Conservation (phyloP, 2,113 vertebrate species). For the Campylorhamphus procurvoides region DNA sequence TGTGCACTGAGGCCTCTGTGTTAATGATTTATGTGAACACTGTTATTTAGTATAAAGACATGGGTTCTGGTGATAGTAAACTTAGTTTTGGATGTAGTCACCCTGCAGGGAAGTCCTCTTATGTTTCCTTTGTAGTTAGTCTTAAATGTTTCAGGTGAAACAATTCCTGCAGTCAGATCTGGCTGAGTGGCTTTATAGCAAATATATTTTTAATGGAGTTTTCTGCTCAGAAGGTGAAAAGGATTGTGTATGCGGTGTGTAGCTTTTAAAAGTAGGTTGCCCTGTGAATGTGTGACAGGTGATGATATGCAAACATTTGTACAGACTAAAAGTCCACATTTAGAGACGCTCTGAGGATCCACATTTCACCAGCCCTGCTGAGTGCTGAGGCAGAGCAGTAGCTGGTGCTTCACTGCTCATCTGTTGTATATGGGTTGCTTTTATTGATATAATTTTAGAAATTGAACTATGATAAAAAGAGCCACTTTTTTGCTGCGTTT, state of each 20-base stretch:
- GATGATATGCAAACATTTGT: constrained; percentile 58
- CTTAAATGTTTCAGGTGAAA: not conserved
- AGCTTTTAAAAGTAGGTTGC: constrained; percentile 22
- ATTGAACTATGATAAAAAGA: not conserved
- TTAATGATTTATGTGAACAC: not conserved
- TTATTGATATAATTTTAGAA: not conserved
- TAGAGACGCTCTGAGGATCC: not conserved
- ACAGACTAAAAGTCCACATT: constrained; percentile 17
- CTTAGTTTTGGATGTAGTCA: not conserved
- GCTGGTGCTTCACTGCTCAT: not conserved
- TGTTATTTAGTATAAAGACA: not conserved
- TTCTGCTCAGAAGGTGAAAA: not conserved
- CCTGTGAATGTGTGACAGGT: constrained; percentile 19
- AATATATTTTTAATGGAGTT: not conserved
- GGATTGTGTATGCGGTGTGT: not conserved
- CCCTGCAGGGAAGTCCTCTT: not conserved
- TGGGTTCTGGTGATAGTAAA: not conserved
- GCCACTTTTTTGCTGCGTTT: not conserved
- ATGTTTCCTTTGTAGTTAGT: not conserved
- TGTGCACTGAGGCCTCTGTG: not conserved
- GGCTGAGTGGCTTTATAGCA: not conserved
- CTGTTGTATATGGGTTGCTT: not conserved
- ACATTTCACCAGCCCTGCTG: not conserved
- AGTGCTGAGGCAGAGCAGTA: not conserved
- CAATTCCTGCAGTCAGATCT: not conserved